Evolutionary conservation across 2,797 vertebrate genomes (phyloP).

Genomic region (Pitangus sulphuratus): DNA sequence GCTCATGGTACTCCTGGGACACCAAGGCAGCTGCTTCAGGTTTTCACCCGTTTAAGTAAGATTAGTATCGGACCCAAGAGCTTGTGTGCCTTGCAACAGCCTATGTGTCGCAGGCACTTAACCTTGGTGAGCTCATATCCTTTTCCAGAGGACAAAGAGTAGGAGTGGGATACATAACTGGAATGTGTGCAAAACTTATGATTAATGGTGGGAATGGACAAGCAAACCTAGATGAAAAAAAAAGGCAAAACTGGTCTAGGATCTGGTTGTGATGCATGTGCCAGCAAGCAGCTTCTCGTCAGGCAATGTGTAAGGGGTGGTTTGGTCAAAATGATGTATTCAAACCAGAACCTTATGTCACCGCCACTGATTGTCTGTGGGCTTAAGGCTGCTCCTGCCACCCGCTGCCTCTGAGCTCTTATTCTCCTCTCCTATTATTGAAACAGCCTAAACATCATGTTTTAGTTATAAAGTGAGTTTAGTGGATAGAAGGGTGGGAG

Average conservation of each 20-base stretch:
- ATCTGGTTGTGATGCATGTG: not conserved
- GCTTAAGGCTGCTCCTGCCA: not conserved
- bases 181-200: fast-evolving
- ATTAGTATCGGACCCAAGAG: not conserved
- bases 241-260: not conserved
- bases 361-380: not conserved
- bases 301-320: not conserved
- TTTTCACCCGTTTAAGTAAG: not conserved
- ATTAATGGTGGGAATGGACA: not conserved
- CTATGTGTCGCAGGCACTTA: fast-evolving
- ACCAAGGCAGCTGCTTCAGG: slow-evolving; percentile 10
- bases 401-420: not conserved
- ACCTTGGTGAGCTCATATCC: fast-evolving
- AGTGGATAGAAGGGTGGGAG: slow-evolving; percentile 28
- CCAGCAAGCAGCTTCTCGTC: not conserved
- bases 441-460: slow-evolving; percentile 62
- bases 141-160: not conserved
- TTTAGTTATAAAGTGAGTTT: slow-evolving; percentile 66
- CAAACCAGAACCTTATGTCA: not conserved
- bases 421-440: slow-evolving; percentile 1
- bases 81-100: not conserved
- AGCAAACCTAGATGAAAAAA: not conserved
- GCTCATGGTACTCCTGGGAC: slow-evolving; percentile 4
- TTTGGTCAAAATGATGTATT: not conserved
- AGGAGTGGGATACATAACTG: not conserved